phyloP scores from a whole-genome alignment of 1,140 invertebrate species.

The Ylistrum balloti region DNA sequence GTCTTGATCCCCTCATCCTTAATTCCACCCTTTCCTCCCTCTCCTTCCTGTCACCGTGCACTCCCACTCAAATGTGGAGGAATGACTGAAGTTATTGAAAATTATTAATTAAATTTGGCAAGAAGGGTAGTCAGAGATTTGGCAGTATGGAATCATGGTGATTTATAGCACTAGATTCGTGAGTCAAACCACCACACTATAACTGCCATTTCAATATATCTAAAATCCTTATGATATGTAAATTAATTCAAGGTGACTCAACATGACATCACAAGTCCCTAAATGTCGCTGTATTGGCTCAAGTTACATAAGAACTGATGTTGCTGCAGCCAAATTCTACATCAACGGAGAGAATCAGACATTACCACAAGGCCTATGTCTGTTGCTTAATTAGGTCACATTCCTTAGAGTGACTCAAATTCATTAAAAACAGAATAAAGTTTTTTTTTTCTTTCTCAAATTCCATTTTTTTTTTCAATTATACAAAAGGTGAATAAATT shows the following conservation, averaged over 20 bases:
- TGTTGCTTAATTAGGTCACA: background rate
- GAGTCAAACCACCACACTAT: background rate
- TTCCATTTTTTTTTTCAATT: background rate
- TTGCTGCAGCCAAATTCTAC: background rate
- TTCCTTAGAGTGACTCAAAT: background rate
- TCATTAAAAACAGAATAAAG: background rate
- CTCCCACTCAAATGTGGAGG: too few relatives aligned
- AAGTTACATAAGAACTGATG: background rate
- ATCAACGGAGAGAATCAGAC: background rate
- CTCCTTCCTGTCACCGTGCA: too few relatives aligned
- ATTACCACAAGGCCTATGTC: background rate
- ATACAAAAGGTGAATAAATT: background rate
- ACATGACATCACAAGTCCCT: slow-evolving; percentile 2
- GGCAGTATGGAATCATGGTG: background rate
- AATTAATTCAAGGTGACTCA: background rate
- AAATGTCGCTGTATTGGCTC: background rate
- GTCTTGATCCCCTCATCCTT: too few relatives aligned
- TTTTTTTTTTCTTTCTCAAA: background rate
- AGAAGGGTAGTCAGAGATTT: background rate
- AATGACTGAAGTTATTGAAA: too few relatives aligned
- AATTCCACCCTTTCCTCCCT: too few relatives aligned
- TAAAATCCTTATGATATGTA: background rate
- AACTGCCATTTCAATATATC: background rate
- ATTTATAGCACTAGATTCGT: background rate
- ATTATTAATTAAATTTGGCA: too few relatives aligned